A percentile compares a stretch with the other conserved stretches of the same genome.
phyloP scores from a whole-genome alignment of 2,888 invertebrate genomes.

The Caenorhabditis plicata region DNA sequence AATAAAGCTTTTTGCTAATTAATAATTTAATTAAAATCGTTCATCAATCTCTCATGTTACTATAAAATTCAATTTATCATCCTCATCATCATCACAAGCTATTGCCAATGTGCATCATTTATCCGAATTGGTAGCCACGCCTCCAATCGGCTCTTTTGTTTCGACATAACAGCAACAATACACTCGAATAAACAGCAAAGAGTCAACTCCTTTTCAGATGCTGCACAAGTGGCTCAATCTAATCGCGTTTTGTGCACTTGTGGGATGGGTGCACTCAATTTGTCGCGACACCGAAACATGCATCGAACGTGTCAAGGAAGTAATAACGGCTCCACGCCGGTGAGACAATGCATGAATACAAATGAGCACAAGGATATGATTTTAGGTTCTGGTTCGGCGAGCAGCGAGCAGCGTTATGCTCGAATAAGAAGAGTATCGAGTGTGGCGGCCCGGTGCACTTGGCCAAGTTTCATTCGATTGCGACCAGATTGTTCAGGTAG shows the following conservation, averaged over 20 bases:
- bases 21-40: too few relatives aligned
- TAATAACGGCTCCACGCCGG: slow-evolving; percentile 42
- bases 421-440: slow-evolving; percentile 14
- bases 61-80: too few relatives aligned
- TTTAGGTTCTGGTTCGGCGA: slow-evolving; percentile 50
- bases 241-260: too few relatives aligned
- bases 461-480: slow-evolving; percentile 39
- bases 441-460: slow-evolving; percentile 36
- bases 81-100: too few relatives aligned
- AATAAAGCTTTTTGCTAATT: too few relatives aligned
- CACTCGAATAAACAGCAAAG: slow-evolving; percentile 6
- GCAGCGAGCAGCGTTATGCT: slow-evolving; percentile 39
- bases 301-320: slow-evolving; percentile 36
- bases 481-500: slow-evolving; percentile 36
- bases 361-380: neutral
- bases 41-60: slow-evolving; percentile 1
- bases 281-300: slow-evolving; percentile 42
- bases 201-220: too few relatives aligned
- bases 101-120: too few relatives aligned
- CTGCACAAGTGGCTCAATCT: too few relatives aligned
- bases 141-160: slow-evolving; percentile 1
- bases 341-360: slow-evolving; percentile 9
- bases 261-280: too few relatives aligned
- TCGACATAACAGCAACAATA: slow-evolving; percentile 2
- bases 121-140: slow-evolving; percentile 5